These are phyloP conservation scores for Carterocephalus palaemon DNA, from an alignment of 2,888 invertebrate species.

Conservation along the genomic window DNA sequence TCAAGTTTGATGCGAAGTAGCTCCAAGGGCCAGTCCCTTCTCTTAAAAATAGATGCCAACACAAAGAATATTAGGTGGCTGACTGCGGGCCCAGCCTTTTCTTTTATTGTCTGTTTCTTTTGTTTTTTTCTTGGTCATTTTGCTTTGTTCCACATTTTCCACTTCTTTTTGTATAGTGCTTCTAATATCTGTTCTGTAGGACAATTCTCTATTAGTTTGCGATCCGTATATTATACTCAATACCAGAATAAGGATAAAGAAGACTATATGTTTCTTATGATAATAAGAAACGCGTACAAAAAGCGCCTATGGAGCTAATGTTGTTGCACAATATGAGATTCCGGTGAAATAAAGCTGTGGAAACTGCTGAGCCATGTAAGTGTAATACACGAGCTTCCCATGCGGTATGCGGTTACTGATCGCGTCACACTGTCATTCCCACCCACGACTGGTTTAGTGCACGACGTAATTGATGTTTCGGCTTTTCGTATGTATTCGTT, in stretches of 20 bases:
- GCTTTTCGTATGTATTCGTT: no score
- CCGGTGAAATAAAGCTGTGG: conserved; percentile 9
- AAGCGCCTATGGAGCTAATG: conserved; percentile 9
- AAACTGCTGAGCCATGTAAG: conserved; percentile 14
- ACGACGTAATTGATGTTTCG: no score
- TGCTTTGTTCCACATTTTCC: conserved; percentile 17
- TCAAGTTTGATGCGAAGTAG: conserved; percentile 11
- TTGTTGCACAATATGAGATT: conserved; percentile 8
- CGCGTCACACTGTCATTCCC: background rate
- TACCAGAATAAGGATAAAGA: no score
- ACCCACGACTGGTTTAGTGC: background rate
- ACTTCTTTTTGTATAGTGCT: conserved; percentile 8
- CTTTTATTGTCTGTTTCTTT: conserved; percentile 18
- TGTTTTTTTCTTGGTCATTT: conserved; percentile 18
- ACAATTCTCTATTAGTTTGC: no score
- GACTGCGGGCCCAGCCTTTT: conserved; percentile 1
- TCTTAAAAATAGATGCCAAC: conserved; percentile 20
- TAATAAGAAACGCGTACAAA: no score
- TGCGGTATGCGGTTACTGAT: background rate
- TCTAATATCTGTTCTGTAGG: conserved; percentile 16
- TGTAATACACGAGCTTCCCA: conserved; percentile 3
- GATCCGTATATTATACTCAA: no score
- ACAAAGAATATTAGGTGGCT: conserved; percentile 21
- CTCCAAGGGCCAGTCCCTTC: conserved; percentile 10
- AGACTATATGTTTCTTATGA: no score